These are phyloP conservation scores for Malacoctenus gilli DNA, from an alignment of 2,797 vertebrate species.

Conservation along the genomic window DNA sequence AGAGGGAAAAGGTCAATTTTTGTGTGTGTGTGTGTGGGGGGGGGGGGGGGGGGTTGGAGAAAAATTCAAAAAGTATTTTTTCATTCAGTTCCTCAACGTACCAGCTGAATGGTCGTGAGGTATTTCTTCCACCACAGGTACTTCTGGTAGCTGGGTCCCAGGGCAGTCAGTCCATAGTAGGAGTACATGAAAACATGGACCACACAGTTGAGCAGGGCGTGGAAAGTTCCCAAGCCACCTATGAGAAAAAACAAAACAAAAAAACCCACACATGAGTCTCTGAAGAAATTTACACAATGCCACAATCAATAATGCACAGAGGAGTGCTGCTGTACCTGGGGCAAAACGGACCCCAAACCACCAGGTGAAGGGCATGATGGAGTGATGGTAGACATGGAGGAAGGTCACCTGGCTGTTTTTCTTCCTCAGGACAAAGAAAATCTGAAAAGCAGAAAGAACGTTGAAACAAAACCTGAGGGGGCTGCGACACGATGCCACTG, in stretches of 20 bases:
- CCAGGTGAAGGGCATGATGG: slow-evolving; percentile 99
- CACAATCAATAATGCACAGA: background rate
- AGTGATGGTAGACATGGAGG: slow-evolving; percentile 97
- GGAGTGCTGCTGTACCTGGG: slow-evolving; percentile 80
- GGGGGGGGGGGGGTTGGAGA: too few species aligned
- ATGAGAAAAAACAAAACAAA: background rate
- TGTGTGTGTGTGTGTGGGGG: too few species aligned
- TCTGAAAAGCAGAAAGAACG: slow-evolving; percentile 65
- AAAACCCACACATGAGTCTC: too few species aligned
- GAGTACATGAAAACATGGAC: slow-evolving; percentile 96
- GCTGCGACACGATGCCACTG: background rate
- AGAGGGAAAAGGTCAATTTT: background rate
- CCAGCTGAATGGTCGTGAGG: slow-evolving; percentile 94
- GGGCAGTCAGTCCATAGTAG: slow-evolving; percentile 91
- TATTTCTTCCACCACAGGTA: slow-evolving; percentile 99
- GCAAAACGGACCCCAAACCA: slow-evolving; percentile 98
- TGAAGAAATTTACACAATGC: too few species aligned
- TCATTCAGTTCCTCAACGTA: slow-evolving; percentile 42
- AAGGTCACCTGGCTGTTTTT: slow-evolving; percentile 96
- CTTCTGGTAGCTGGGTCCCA: slow-evolving; percentile 92
- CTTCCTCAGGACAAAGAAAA: slow-evolving; percentile 98
- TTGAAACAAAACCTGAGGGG: too few species aligned
- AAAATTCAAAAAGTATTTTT: too few species aligned
- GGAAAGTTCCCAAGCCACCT: slow-evolving; percentile 97
- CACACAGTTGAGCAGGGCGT: slow-evolving; percentile 89